phyloP scores from a whole-genome alignment of 2,113 vertebrate genomes.

The Podiceps cristatus region DNA sequence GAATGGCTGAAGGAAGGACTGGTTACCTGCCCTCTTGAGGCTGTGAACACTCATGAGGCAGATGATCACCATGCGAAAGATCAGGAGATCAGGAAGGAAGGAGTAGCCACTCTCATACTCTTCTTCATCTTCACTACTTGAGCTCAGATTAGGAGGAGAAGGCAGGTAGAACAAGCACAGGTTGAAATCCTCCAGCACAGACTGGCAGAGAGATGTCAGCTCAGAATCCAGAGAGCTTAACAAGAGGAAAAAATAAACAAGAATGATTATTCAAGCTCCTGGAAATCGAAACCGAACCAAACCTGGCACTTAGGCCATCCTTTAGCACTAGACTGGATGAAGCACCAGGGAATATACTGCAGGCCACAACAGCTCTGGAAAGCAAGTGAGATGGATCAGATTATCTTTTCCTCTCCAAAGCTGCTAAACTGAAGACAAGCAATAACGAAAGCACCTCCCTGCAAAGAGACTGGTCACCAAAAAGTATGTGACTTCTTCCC shows the following conservation, averaged over 20 bases:
- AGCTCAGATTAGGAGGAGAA: slow-evolving; percentile 75
- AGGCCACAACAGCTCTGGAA: background rate
- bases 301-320: background rate
- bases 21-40: slow-evolving; percentile 92
- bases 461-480: background rate
- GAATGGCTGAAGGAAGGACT: background rate
- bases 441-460: background rate
- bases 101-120: slow-evolving; percentile 86
- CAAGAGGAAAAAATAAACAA: background rate
- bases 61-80: slow-evolving; percentile 94
- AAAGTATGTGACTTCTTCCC: background rate
- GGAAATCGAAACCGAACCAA: background rate
- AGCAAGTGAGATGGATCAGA: background rate
- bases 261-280: background rate
- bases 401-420: background rate
- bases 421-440: background rate
- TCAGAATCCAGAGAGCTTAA: slow-evolving; percentile 88
- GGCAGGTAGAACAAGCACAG: slow-evolving; percentile 97
- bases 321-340: background rate
- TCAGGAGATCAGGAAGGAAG: slow-evolving; percentile 89
- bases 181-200: slow-evolving; percentile 97
- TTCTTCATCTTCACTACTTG: slow-evolving; percentile 89
- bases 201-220: slow-evolving; percentile 94
- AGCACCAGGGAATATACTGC: background rate
- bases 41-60: slow-evolving; percentile 99